A percentile compares a stretch with the other conserved stretches of the same genome.
phyloP scores from a whole-genome alignment of 2,113 vertebrate species.

The Ciconia stormi region DNA sequence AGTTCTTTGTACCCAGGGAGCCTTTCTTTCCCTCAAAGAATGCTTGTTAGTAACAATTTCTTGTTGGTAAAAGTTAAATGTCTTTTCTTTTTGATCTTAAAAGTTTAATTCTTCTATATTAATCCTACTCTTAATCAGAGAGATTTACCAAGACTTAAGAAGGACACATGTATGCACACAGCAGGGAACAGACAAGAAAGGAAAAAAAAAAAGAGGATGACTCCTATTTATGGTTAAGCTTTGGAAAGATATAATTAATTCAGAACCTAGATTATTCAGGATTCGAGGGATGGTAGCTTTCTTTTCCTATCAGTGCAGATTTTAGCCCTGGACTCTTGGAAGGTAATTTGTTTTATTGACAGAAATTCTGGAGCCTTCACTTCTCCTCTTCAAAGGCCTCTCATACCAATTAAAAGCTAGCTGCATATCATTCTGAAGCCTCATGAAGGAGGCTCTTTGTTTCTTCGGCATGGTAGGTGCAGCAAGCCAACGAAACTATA shows the following conservation, averaged over 20 bases:
- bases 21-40: constrained; percentile 33
- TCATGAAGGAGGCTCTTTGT: not conserved
- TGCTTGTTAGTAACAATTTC: constrained; percentile 42
- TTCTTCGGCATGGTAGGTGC: not conserved
- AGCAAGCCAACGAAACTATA: not conserved
- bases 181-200: constrained; percentile 32
- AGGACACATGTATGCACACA: constrained; percentile 5
- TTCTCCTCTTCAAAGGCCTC: constrained; percentile 19
- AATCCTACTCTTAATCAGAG: constrained; percentile 58
- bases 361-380: constrained; percentile 15
- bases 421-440: not conserved
- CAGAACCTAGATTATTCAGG: constrained; percentile 44
- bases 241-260: constrained; percentile 59
- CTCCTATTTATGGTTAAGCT: constrained; percentile 46
- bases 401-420: not conserved
- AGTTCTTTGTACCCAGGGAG: not conserved
- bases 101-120: constrained; percentile 56
- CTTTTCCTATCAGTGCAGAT: constrained; percentile 11
- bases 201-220: not conserved
- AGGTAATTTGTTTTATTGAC: not conserved
- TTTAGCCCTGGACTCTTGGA: not conserved
- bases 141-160: constrained; percentile 50
- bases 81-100: constrained; percentile 47
- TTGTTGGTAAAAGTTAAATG: constrained; percentile 40
- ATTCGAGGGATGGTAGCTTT: not conserved